Evolutionary conservation across 64 coral and sea anemone genomes (phyloP), one percentile per base, ranked within the genome.

Genomic region (Porites australiensis): DNA sequence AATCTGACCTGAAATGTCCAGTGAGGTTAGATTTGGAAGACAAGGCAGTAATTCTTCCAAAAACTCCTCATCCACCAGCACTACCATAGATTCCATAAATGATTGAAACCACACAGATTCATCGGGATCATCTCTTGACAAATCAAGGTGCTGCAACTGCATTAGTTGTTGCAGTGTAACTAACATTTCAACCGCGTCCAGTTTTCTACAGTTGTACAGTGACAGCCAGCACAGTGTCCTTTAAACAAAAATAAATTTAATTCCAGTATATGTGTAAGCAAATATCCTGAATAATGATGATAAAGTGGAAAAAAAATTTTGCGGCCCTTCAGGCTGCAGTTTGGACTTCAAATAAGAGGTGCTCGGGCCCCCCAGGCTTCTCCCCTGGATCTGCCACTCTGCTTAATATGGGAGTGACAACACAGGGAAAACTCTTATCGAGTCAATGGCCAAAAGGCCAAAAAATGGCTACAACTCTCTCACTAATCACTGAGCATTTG

Each of bases 181-280:
- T 67, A 84, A 5, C 48, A 86, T 2, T 13, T 50, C 51, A 45
- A 18, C 7, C 37, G 84, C 86, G 6, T 58, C 57, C 73, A 93
- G 60, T 60, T 50, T 63, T 57, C 60, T 77, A 27, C 91, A 93
- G 74, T 93, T 93, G 73, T 93, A 93, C 50, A 93, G 12, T 20
- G 84, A 66, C 13, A 93, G 64, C 84, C 75, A 77, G 51, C 54
- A 63, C 5, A 93, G 62, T 44, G 81, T 78, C 52, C 91, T 93
- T 44, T 3, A 70, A 70, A 67, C 55, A 4, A 87, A 57, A 69
- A 21, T 50, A 12, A 16, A 19, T 19, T 50, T 76, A 16, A 13
- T 76, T 7, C 14, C 6, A 50, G 1, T 37, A 37, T 50, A 16
- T 3, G n/a, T 50, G 44, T 11, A 10, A 50, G 7, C 12, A 57